Conservation (phyloP, 2,797 vertebrate genomes). For the Scleropages formosus region DNA sequence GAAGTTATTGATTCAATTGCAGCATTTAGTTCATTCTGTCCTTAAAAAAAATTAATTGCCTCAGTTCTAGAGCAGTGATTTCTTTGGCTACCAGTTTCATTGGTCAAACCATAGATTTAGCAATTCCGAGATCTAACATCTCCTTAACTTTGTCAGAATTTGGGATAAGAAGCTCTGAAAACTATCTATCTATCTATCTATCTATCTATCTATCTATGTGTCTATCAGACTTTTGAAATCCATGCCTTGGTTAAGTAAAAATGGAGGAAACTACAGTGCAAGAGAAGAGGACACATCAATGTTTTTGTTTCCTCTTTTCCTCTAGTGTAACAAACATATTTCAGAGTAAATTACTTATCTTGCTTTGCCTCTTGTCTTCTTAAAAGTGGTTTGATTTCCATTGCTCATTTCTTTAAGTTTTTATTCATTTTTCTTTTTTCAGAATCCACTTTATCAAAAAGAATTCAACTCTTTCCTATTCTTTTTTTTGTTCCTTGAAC, state of each 20-base stretch:
- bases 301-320: conserved; percentile 33
- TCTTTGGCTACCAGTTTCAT: no score
- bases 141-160: no score
- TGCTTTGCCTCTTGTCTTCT: neutral
- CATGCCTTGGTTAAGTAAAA: no score
- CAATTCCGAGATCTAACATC: no score
- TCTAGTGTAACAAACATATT: conserved; percentile 42
- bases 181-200: no score
- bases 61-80: no score
- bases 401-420: conserved; percentile 9
- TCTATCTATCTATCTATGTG: no score
- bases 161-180: no score
- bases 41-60: neutral
- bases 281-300: no score
- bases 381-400: neutral
- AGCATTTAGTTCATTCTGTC: neutral
- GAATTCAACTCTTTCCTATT: conserved; percentile 1
- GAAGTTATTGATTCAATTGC: neutral
- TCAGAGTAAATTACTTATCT: conserved; percentile 24
- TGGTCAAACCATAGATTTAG: no score
- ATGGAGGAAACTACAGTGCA: no score
- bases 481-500: neutral
- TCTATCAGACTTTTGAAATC: no score
- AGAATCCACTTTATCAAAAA: neutral
- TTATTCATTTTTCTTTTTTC: conserved; percentile 8